phyloP scores from a whole-genome alignment of 2,113 vertebrate species.

The Phodopus roborovskii region DNA sequence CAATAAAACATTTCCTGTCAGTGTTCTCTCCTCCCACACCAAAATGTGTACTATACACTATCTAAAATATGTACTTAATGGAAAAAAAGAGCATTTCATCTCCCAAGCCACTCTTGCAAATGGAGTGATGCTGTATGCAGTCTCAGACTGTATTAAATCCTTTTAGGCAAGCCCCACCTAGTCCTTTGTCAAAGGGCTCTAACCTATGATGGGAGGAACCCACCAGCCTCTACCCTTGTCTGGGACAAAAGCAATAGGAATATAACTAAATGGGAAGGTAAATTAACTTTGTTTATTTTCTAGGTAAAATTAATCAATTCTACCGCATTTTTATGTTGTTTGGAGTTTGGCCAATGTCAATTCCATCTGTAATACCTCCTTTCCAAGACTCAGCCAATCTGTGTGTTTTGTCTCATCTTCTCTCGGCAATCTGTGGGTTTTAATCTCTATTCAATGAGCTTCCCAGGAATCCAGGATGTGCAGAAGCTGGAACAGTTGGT shows the following conservation, averaged over 20 bases:
- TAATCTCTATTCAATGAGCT: background rate
- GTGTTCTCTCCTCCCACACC: background rate
- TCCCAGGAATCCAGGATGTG: background rate
- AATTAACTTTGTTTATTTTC: constrained; percentile 68
- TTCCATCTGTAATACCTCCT: constrained; percentile 67
- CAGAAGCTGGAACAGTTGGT: constrained; percentile 11
- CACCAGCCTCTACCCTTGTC: background rate
- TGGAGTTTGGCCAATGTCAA: constrained; percentile 63
- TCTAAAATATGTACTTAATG: background rate
- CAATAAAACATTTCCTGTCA: background rate
- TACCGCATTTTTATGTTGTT: constrained; percentile 54
- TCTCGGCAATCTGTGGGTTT: constrained; percentile 62
- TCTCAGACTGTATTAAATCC: background rate
- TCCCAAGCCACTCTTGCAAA: background rate
- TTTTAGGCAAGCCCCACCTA: background rate
- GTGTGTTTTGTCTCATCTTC: constrained; percentile 58
- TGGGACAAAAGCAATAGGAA: background rate
- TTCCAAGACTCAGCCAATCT: constrained; percentile 63
- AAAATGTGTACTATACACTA: background rate
- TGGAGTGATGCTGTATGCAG: background rate
- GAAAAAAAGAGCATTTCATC: background rate
- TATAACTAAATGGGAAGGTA: constrained; percentile 20
- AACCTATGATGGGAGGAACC: background rate
- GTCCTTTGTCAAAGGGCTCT: background rate
- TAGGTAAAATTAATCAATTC: constrained; percentile 41